Percentiles rank a stretch among this genome's conserved stretches.
Conservation (phyloP, 2,797 vertebrate genomes). For the Sebastes baramenuke region DNA sequence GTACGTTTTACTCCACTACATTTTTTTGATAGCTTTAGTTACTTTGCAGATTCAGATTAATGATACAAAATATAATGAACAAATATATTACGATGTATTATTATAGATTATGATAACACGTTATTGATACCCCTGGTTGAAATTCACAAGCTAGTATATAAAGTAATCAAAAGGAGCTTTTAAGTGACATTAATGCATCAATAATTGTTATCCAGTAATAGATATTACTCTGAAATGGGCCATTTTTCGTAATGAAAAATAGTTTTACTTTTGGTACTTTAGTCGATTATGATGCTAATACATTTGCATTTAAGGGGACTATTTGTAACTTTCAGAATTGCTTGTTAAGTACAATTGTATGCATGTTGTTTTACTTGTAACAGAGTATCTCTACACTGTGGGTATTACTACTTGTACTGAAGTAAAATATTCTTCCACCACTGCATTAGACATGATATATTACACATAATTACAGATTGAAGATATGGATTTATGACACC, state of each 20-base stretch:
- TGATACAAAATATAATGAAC: not conserved
- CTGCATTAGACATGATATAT: not conserved
- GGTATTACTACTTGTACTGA: not conserved
- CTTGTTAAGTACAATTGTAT: not conserved
- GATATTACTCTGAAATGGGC: not conserved
- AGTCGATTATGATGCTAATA: not conserved
- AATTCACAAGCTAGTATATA: not conserved
- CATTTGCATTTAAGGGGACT: not conserved
- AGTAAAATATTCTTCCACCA: not conserved
- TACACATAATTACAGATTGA: not conserved
- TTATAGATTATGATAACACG: not conserved
- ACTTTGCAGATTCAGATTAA: not conserved
- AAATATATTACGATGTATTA: not conserved
- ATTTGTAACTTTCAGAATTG: not conserved
- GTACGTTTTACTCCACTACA: not conserved
- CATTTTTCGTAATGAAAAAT: not conserved
- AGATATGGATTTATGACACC: too few relatives aligned
- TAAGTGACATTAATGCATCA: not conserved
- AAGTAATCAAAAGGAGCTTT: not conserved
- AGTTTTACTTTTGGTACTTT: not conserved
- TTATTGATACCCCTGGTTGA: too few relatives aligned
- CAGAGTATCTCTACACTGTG: not conserved
- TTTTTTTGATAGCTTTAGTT: not conserved
- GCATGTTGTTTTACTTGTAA: not conserved
- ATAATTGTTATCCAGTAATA: not conserved